Evolutionary conservation across 35 echinoderm and acorn worm species (phyloP).

Genomic region (Stichopus chloronotus): DNA sequence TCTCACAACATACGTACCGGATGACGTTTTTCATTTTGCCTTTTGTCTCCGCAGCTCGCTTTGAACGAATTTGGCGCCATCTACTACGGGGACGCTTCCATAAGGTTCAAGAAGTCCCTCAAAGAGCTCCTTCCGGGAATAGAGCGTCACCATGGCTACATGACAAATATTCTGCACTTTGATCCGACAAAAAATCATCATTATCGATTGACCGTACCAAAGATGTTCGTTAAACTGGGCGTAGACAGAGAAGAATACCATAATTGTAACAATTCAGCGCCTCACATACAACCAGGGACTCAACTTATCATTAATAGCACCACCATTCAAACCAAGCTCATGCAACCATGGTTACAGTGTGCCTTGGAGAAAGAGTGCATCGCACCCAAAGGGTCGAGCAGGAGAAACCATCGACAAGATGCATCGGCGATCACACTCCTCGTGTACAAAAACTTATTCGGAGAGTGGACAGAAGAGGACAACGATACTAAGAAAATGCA

Average conservation of each 20-base stretch:
- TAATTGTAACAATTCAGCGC: constrained; percentile 5
- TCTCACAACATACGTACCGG: too few species aligned
- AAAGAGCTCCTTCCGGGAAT: constrained; percentile 56
- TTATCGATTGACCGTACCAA: constrained; percentile 54
- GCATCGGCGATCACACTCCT: too few species aligned
- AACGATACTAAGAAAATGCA: too few species aligned
- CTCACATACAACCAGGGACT: background rate
- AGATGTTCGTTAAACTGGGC: constrained; percentile 53
- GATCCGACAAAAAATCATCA: constrained; percentile 66
- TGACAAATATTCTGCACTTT: constrained; percentile 58
- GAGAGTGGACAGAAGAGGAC: too few species aligned
- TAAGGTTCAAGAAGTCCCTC: constrained; percentile 64
- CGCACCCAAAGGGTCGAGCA: background rate
- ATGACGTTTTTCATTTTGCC: too few species aligned
- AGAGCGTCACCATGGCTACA: constrained; percentile 68
- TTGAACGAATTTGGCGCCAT: constrained; percentile 77
- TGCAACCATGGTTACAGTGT: too few species aligned
- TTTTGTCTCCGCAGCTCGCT: constrained; percentile 1
- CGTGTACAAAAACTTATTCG: too few species aligned
- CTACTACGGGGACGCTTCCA: constrained; percentile 75
- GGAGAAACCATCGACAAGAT: too few species aligned
- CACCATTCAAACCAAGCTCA: constrained; percentile 17
- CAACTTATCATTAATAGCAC: background rate
- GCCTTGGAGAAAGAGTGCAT: too few species aligned
- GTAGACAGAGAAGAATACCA: constrained; percentile 59